Evolutionary conservation across 2,888 invertebrate genomes (phyloP).

Genomic region (Sesia apiformis): DNA sequence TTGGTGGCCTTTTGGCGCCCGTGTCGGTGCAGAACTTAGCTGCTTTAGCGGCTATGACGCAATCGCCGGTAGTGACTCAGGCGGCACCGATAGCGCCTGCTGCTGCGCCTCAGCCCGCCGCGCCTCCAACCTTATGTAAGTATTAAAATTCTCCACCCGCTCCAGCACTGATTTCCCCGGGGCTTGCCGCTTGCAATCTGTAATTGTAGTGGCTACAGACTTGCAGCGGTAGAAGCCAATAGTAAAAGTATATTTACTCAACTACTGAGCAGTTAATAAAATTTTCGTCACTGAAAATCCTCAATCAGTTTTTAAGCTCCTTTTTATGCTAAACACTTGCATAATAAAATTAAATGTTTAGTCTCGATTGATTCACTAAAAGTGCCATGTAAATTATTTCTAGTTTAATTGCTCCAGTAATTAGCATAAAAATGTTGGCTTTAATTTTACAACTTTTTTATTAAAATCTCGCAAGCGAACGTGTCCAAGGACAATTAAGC

Average conservation of each 20-base stretch:
- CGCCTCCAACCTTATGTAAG: constrained; percentile 46
- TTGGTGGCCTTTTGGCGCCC: constrained; percentile 87
- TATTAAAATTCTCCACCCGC: constrained; percentile 9
- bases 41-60: constrained; percentile 88
- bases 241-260: too few species aligned
- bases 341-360: too few species aligned
- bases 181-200: neutral
- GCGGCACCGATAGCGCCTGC: constrained; percentile 63
- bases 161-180: neutral
- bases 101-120: constrained; percentile 40
- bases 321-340: too few species aligned
- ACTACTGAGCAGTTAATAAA: too few species aligned
- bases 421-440: neutral
- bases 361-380: too few species aligned
- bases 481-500: constrained; percentile 36
- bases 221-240: too few species aligned
- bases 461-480: constrained; percentile 24
- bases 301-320: too few species aligned
- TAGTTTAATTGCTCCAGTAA: too few species aligned
- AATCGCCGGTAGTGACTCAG: constrained; percentile 70
- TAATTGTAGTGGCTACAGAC: neutral
- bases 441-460: neutral
- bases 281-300: too few species aligned
- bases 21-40: constrained; percentile 94
- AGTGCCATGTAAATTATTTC: too few species aligned